Percentiles rank a stretch among this genome's conserved stretches.
These are phyloP conservation scores for Athene noctua DNA, from an alignment of 2,113 vertebrate species.

Conservation along the genomic window DNA sequence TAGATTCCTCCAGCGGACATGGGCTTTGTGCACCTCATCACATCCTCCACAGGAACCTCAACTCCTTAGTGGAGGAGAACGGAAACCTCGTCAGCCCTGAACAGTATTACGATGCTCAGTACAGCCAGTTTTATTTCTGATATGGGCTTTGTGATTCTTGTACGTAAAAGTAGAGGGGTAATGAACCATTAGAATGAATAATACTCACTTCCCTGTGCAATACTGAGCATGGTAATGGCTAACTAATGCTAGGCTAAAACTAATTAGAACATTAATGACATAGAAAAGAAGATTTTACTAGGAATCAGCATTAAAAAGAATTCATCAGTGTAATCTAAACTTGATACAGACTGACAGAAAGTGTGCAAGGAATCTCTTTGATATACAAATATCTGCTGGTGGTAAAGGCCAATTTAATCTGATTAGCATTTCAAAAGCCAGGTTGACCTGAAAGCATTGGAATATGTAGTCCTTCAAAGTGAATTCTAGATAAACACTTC, in stretches of 20 bases:
- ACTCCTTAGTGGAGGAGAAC: background rate
- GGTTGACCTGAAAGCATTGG: slow-evolving; percentile 40
- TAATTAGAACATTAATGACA: background rate
- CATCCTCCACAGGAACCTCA: background rate
- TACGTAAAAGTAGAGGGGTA: background rate
- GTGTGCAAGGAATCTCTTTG: slow-evolving; percentile 22
- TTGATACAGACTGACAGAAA: background rate
- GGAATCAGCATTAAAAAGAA: slow-evolving; percentile 41
- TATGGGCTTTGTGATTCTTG: background rate
- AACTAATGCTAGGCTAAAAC: slow-evolving; percentile 23
- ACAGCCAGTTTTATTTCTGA: background rate
- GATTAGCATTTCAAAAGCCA: slow-evolving; percentile 62
- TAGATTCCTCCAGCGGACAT: accelerated
- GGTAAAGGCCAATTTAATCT: slow-evolving; percentile 9
- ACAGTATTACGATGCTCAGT: accelerated
- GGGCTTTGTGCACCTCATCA: background rate
- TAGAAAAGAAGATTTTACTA: slow-evolving; percentile 19
- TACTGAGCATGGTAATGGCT: background rate
- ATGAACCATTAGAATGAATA: slow-evolving; percentile 27
- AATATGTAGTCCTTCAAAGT: slow-evolving; percentile 26
- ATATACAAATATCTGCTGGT: slow-evolving; percentile 52
- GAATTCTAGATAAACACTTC: slow-evolving; percentile 5
- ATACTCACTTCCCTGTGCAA: background rate
- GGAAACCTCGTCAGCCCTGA: background rate
- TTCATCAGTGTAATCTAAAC: background rate